Base-by-base conservation (phyloP, 2,888 invertebrate genomes). In the Leptinotarsa juncta region DNA sequence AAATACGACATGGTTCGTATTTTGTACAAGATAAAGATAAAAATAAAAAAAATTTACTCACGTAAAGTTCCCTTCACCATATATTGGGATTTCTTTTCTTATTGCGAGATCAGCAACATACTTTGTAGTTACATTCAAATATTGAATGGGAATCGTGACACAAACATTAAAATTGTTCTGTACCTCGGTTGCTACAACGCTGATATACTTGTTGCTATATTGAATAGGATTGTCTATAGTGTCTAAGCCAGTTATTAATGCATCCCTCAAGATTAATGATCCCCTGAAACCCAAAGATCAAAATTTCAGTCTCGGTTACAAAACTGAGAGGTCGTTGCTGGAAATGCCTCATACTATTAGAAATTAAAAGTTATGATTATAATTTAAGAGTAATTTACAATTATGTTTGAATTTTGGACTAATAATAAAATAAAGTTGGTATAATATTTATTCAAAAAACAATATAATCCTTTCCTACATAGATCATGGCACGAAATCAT, bases 181-280 rank as follows among this genome's bases (percentile, higher is more conserved):
- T 18, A 18, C 57, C 20, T 57, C 57, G 15, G 57, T 57, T 57
- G 12, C 23, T 14, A 4, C 57, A 23, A 12, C 57, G 4, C 23
- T 14, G 23, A 57, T 16, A 23, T 57, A 12, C 3, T 4, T 57
- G 18, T 23, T 20, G n/a, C 16, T 16, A 49, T 5, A 7, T 50
- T 18, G 20, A 48, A 67, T 12, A 12, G 42, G 42, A 42, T 42
- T 42, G 42, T 42, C 42, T 42, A 42, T n/a, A n/a, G 67, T 67
- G 0, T 67, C 67, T 48, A 67, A 23, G 10, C 67, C 67, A 51
- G 49, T 67, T 67, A 67, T 16, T 51, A 23, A 23, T 49, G 18
- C 23, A 51, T 67, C 16, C 7, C 26, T 51, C 2, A 67, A 49
- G 15, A 16, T 15, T 23, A 67, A 16, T 2, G 67, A 16, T 18